Evolutionary conservation across 2,113 vertebrate genomes (phyloP), one percentile per base, ranked within the genome.

Genomic region (Pungitius pungitius): DNA sequence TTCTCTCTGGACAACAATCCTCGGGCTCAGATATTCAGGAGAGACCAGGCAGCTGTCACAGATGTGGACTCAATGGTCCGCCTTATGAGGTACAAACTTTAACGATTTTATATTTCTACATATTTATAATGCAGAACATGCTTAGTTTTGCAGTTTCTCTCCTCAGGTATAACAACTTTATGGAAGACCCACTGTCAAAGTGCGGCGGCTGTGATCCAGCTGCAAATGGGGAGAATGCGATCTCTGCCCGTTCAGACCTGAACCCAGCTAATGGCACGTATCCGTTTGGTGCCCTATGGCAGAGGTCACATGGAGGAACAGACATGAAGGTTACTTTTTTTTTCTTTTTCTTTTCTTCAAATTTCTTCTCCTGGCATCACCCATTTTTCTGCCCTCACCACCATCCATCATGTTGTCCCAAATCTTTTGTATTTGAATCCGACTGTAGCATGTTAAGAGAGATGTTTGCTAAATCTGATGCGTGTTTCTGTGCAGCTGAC

Each of bases 311-410:
- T 0, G 97, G 96, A 0, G 96, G 95, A 90, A 97, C 96, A 0
- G 97, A 99, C 43, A 95, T 95, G 94, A 99, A 98, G 96, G 97
- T 96, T 75, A n/a, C n/a, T n/a, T n/a, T n/a, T n/a, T n/a, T n/a
- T n/a, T n/a, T n/a, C n/a, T 45, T 83, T 1, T 26, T 75, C 30
- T 61, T 35, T 63, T 68, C 10, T 24, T 8, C 26, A n/a, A n/a
- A n/a, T 80, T 22, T 45, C 0, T 10, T n/a, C 30, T 49, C 3
- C n/a, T 52, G 2, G 12, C n/a, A 13, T 63, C 30, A 35, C 7
- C 6, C 33, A 20, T 69, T 18, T 40, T 27, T 57, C 5, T 51
- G 17, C 27, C 8, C 4, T 33, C 18, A 14, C 6, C 43, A 61
- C 26, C 55, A 56, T 15, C 10, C n/a, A 57, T 51, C 22, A 65